Percentiles rank a stretch among this genome's conserved stretches.
These are phyloP conservation scores for Agelas oroides DNA, from an alignment of 37 sponge, comb jelly and placozoan species.

Conservation along the genomic window DNA sequence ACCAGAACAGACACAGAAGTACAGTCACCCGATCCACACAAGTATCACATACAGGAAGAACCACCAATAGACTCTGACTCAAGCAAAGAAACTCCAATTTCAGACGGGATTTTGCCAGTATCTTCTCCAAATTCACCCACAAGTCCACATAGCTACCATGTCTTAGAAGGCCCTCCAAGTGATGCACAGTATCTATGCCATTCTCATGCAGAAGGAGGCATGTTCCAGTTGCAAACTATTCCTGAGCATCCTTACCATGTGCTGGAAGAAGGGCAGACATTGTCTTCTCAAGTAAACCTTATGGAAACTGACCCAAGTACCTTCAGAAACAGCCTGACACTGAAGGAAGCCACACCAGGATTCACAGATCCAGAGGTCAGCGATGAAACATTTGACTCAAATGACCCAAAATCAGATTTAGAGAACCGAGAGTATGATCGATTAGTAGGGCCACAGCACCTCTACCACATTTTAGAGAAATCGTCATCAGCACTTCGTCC, in stretches of 20 bases:
- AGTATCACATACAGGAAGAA: not conserved
- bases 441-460: constrained; percentile 6
- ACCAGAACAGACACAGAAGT: no score
- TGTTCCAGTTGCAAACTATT: not conserved
- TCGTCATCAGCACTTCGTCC: not conserved
- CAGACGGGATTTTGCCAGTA: not conserved
- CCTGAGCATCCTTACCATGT: constrained; percentile 21
- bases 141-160: not conserved
- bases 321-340: not conserved
- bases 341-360: not conserved
- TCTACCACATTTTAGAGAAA: constrained; percentile 1
- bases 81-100: not conserved
- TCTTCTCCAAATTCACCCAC: not conserved
- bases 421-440: not conserved
- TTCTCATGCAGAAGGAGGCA: not conserved
- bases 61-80: not conserved
- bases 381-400: not conserved
- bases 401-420: not conserved
- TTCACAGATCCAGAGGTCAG: not conserved
- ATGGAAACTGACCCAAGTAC: not conserved
- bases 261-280: not conserved
- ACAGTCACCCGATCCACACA: not conserved
- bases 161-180: not conserved
- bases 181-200: not conserved
- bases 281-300: no score